Evolutionary conservation across 2,888 invertebrate genomes (phyloP), one percentile per base, ranked within the genome.

Genomic region (Ophioninae sp.): DNA sequence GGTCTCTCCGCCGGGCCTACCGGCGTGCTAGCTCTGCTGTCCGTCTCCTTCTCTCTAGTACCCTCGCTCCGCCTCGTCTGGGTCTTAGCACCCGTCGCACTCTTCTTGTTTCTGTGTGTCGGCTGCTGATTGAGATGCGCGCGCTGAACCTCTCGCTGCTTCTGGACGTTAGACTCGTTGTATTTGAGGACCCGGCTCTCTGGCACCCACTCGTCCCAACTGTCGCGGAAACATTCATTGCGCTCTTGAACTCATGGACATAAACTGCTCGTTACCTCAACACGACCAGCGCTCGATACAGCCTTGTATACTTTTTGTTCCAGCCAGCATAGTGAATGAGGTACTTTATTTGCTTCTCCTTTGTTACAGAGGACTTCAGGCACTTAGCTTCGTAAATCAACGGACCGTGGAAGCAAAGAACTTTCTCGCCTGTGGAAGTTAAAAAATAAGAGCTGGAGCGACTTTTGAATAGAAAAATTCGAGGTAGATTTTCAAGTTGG

Each of bases 301-400:
- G 56, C 30, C n/a, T 10, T 62, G 39, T 95, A 94, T 94, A 98
- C 98, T 98, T 99, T 94, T 99, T 99, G 92, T 98, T 99, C 99
- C 99, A 99, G 1, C 99, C 99, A 87, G 98, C 98, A 93, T 99
- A 99, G 93, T 99, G 99, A 86, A 99, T 98, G 83, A 97, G 96
- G 93, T 99, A 99, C 91, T 97, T 96, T 7, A 97, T 95, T 93
- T 96, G 96, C 93, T 98, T 98, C 88, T 98, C 98, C 92, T 97
- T 97, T 2, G 96, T 95, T 86, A 96, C 94, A 76, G 96, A 95
- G 86, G 96, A 95, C 93, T 97, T 98, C 39, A 99, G 94, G 91
- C 98, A 98, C 95, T 99, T 99, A 57, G 98, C 99, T 94, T 99
- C 99, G 92, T 99, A 99, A 87, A 99, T 97, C 41, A 99, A 94